phyloP scores from a whole-genome alignment of 1,140 invertebrate species.

The Drosophila trapezifrons region DNA sequence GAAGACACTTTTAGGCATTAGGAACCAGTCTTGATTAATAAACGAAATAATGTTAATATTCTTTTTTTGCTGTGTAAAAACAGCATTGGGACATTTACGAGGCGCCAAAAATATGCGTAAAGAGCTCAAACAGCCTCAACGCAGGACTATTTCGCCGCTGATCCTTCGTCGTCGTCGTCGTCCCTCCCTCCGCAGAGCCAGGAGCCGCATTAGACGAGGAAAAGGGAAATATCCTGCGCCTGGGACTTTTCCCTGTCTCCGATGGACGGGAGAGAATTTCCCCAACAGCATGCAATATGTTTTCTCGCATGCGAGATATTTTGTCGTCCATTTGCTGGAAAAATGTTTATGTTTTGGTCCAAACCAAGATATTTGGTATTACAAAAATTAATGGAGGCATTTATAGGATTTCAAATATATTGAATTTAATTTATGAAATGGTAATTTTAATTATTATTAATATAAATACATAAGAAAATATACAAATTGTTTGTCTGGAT shows the following conservation, averaged over 20 bases:
- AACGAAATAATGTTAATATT: constrained; percentile 1
- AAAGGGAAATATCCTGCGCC: constrained; percentile 35
- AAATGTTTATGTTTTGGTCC: neutral
- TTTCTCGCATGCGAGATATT: constrained; percentile 61
- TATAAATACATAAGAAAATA: too few relatives aligned
- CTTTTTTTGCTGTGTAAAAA: constrained; percentile 3
- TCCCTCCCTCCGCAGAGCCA: neutral
- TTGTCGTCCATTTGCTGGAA: neutral
- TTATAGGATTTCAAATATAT: neutral
- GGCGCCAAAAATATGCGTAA: constrained; percentile 65
- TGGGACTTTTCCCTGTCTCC: constrained; percentile 30
- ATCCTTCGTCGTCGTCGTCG: neutral
- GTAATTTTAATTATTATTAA: too few relatives aligned
- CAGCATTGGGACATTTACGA: constrained; percentile 36
- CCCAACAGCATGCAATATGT: constrained; percentile 10
- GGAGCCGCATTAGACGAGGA: neutral
- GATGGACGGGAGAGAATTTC: constrained; percentile 61
- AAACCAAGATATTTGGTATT: too few relatives aligned
- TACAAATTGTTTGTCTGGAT: too few relatives aligned
- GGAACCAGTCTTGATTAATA: too few relatives aligned
- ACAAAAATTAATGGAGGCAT: neutral
- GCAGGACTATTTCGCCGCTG: constrained; percentile 1
- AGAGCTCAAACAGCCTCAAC: constrained; percentile 21
- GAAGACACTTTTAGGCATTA: too few relatives aligned
- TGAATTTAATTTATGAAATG: neutral